Evolutionary conservation across 2,113 vertebrate species (phyloP).

Genomic region (Bagarius yarrelli): DNA sequence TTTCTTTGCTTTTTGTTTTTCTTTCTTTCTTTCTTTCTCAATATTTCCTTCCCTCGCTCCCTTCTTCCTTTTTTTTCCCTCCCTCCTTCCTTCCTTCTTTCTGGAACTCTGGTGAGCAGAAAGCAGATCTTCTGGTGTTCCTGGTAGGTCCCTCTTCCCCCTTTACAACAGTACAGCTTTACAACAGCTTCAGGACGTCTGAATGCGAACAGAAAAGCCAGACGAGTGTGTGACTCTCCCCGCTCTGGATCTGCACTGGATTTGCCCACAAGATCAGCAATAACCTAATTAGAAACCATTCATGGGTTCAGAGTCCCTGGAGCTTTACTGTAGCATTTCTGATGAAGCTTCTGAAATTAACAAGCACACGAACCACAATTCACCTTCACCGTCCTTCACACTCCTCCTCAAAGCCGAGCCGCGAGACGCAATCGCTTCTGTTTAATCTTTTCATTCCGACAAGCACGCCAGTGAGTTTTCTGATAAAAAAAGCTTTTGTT

Average conservation of each 20-base stretch:
- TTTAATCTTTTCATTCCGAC: conserved; percentile 33
- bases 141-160: no score
- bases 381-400: conserved; percentile 42
- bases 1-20: no score
- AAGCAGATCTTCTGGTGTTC: no score
- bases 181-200: neutral
- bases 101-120: no score
- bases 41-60: no score
- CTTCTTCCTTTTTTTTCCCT: no score
- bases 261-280: conserved; percentile 22
- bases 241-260: neutral
- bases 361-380: conserved; percentile 24
- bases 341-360: conserved; percentile 20
- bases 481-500: conserved; percentile 41
- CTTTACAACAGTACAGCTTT: neutral
- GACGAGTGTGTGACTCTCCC: neutral
- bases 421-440: conserved; percentile 28
- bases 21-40: no score
- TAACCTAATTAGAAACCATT: conserved; percentile 36
- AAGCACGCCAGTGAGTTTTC: conserved; percentile 31
- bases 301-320: conserved; percentile 23
- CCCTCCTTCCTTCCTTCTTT: no score
- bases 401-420: conserved; percentile 29
- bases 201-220: neutral
- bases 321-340: conserved; percentile 28